Evolutionary conservation across 2,113 vertebrate species (phyloP).

Genomic region (Zapornia atra): DNA sequence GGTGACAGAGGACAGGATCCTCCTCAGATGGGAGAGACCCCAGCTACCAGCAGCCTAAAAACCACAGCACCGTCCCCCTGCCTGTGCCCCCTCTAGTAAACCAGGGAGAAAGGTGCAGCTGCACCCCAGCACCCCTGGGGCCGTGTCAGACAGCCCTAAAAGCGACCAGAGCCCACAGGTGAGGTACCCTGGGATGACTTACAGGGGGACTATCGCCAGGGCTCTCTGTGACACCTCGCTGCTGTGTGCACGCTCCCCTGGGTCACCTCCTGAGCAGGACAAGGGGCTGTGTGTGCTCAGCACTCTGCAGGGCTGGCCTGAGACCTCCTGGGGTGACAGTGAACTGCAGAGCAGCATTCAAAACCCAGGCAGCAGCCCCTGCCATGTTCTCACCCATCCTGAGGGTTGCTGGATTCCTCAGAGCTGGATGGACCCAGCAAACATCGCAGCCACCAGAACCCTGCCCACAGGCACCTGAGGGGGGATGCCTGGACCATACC

Average conservation of each 20-base stretch:
- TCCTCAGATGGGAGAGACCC: not conserved
- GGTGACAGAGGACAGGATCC: not conserved
- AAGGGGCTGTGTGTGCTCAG: not conserved
- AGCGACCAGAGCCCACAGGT: not conserved
- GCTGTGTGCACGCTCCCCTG: not conserved
- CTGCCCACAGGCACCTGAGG: accelerated
- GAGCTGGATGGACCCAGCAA: not conserved
- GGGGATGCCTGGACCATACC: accelerated
- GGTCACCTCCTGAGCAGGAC: not conserved
- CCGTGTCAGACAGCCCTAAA: not conserved
- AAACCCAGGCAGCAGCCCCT: accelerated
- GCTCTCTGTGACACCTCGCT: accelerated
- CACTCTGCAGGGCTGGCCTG: not conserved
- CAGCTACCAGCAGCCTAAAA: not conserved
- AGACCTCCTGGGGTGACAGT: not conserved
- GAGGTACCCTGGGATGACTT: not conserved
- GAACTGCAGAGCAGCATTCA: not conserved
- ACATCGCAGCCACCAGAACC: not conserved
- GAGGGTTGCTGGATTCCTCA: not conserved
- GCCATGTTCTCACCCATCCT: accelerated
- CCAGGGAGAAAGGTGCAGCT: not conserved
- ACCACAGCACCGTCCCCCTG: not conserved
- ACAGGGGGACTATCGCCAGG: accelerated
- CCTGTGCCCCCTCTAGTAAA: not conserved
- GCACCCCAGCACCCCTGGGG: not conserved